Evolutionary conservation across 2,797 vertebrate species (phyloP).

Genomic region (Sebastes kiyomatsui): DNA sequence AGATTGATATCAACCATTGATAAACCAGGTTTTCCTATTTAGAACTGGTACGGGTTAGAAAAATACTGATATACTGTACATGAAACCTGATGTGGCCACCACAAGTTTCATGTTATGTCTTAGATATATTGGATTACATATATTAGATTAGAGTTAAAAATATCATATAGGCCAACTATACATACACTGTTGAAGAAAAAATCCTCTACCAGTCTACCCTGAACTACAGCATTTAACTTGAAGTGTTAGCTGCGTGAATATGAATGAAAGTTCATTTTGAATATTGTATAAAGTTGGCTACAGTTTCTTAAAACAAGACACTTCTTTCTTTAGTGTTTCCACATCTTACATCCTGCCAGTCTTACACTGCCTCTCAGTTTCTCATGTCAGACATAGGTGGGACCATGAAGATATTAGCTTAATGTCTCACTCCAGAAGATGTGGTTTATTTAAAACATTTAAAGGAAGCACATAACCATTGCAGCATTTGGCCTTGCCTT

Average conservation of each 20-base stretch:
- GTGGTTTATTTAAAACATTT: slow-evolving; percentile 73
- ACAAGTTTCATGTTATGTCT: slow-evolving; percentile 17
- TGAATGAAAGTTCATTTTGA: slow-evolving; percentile 30
- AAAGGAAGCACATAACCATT: slow-evolving; percentile 62
- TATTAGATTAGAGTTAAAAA: slow-evolving; percentile 41
- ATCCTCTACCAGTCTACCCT: not conserved
- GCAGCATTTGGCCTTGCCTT: slow-evolving; percentile 63
- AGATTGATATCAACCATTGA: not conserved
- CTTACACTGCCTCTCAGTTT: slow-evolving; percentile 45
- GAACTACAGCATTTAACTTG: not conserved
- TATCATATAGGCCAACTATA: not conserved
- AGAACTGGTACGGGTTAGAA: slow-evolving; percentile 6
- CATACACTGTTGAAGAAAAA: not conserved
- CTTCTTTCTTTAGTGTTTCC: slow-evolving; percentile 41
- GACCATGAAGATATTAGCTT: slow-evolving; percentile 67
- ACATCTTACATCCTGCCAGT: slow-evolving; percentile 43
- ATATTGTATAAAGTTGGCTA: slow-evolving; percentile 35
- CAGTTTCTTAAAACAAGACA: slow-evolving; percentile 34
- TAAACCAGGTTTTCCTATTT: not conserved
- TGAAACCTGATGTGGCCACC: not conserved
- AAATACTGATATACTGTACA: slow-evolving; percentile 5
- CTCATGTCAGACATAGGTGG: slow-evolving; percentile 41
- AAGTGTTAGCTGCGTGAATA: slow-evolving; percentile 12
- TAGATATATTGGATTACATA: slow-evolving; percentile 22
- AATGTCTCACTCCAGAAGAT: slow-evolving; percentile 68